Evolutionary conservation across 1,140 invertebrate species (phyloP).

Genomic region (Drosophila lini): DNA sequence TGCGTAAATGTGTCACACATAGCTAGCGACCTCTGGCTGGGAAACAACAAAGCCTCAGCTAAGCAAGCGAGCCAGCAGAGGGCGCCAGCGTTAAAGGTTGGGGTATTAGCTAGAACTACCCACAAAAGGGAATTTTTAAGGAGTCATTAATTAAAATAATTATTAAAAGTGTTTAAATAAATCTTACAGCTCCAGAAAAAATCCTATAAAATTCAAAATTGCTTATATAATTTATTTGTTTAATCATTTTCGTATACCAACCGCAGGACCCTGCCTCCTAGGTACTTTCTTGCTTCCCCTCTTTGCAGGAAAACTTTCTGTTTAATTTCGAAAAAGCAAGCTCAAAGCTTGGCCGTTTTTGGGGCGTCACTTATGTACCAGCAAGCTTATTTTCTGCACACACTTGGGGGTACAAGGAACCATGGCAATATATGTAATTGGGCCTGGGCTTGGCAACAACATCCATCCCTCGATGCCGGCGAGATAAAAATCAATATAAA

Average conservation of each 20-base stretch:
- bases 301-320: slow-evolving; percentile 19
- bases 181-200: too few species aligned
- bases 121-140: slow-evolving; percentile 10
- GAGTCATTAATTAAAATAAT: not conserved
- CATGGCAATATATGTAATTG: slow-evolving; percentile 25
- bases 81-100: slow-evolving; percentile 43
- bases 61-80: slow-evolving; percentile 23
- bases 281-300: slow-evolving; percentile 26
- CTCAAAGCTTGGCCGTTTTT: slow-evolving; percentile 53
- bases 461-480: slow-evolving; percentile 73
- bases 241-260: too few species aligned
- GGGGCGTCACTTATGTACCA: slow-evolving; percentile 64
- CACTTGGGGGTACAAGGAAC: slow-evolving; percentile 12
- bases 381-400: slow-evolving; percentile 55
- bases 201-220: fast-evolving
- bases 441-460: slow-evolving; percentile 46
- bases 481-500: slow-evolving; percentile 78
- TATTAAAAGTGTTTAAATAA: not conserved
- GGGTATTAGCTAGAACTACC: slow-evolving; percentile 27
- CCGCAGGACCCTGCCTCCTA: too few species aligned
- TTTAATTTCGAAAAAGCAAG: slow-evolving; percentile 63
- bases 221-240: too few species aligned
- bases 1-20: slow-evolving; percentile 35
- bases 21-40: slow-evolving; percentile 40
- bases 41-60: slow-evolving; percentile 9